phyloP scores from a whole-genome alignment of 2,888 invertebrate species.

The Nymphalis polychloros region DNA sequence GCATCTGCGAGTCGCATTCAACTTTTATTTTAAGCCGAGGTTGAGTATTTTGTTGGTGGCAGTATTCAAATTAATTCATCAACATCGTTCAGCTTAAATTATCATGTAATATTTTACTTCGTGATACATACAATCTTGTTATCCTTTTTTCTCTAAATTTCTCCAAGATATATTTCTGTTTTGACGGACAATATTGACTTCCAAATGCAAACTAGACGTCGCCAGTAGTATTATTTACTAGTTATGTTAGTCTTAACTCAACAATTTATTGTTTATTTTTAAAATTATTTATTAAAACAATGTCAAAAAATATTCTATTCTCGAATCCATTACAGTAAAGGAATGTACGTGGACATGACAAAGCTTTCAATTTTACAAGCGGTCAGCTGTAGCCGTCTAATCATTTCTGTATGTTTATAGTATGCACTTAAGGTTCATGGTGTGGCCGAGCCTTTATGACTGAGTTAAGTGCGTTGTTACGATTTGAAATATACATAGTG shows the following conservation, averaged over 20 bases:
- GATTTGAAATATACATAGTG: constrained; percentile 12
- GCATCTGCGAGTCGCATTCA: constrained; percentile 23
- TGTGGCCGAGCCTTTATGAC: constrained; percentile 23
- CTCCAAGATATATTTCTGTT: too few relatives aligned
- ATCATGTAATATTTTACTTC: neutral
- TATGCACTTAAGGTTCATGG: constrained; percentile 26
- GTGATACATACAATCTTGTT: neutral
- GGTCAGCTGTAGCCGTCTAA: constrained; percentile 33
- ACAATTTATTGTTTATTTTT: too few relatives aligned
- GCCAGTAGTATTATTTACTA: too few relatives aligned
- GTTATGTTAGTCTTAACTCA: too few relatives aligned
- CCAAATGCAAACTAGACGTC: too few relatives aligned
- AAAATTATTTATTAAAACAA: neutral
- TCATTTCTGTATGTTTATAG: constrained; percentile 32
- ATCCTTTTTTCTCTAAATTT: too few relatives aligned
- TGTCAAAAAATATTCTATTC: neutral
- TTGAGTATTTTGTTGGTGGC: constrained; percentile 10
- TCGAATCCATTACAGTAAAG: constrained; percentile 6
- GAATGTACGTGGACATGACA: constrained; percentile 38
- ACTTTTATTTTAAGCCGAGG: constrained; percentile 20
- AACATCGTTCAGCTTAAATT: neutral
- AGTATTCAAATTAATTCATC: constrained; percentile 5
- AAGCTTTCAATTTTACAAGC: constrained; percentile 46
- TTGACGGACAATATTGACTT: too few relatives aligned
- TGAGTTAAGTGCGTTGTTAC: constrained; percentile 18